Evolutionary conservation across 2,888 invertebrate species (phyloP).

Genomic region (Vannuccia rotundouncinata): DNA sequence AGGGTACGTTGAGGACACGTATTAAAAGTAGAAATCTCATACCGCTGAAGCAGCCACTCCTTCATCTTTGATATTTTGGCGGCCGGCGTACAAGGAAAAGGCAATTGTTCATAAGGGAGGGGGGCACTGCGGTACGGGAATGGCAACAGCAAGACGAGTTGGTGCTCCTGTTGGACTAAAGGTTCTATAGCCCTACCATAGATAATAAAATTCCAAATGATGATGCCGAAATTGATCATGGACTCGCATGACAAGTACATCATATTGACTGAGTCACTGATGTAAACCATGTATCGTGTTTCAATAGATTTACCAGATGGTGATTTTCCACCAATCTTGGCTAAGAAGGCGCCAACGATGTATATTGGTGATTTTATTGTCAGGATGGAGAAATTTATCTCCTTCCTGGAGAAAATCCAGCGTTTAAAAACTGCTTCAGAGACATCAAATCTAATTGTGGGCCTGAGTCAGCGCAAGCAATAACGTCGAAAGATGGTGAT

Average conservation of each 20-base stretch:
- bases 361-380: background rate
- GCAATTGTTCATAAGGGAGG: background rate
- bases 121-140: too few relatives aligned
- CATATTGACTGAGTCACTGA: background rate
- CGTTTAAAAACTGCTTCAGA: background rate
- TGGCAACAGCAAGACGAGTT: too few relatives aligned
- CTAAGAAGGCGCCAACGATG: background rate
- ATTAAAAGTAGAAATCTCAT: background rate
- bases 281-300: conserved; percentile 3
- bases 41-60: background rate
- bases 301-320: background rate
- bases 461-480: conserved; percentile 9
- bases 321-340: background rate
- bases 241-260: background rate
- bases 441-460: conserved; percentile 16
- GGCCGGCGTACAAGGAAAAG: background rate
- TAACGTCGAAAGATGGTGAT: background rate
- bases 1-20: background rate
- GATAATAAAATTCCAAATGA: background rate
- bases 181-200: background rate
- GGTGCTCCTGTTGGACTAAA: background rate
- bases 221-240: background rate
- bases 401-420: conserved; percentile 24
- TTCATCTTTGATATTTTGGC: background rate
- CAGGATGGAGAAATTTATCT: background rate